phyloP scores from a whole-genome alignment of 2,113 vertebrate species.

The Vulpes vulpes region DNA sequence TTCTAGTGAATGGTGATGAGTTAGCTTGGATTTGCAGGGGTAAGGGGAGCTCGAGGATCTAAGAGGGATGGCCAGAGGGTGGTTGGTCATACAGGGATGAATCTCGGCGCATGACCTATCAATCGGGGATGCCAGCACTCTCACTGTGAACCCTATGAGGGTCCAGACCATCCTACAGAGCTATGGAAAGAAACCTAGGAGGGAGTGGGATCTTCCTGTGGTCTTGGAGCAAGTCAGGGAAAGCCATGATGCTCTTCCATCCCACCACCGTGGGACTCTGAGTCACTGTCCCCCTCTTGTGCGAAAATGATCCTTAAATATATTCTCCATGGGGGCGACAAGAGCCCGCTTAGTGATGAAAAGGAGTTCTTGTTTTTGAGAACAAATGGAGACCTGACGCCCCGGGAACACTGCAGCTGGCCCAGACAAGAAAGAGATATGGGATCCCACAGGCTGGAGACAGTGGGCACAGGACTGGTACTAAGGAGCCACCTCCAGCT shows the following conservation, averaged over 20 bases:
- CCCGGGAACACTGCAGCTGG: background rate
- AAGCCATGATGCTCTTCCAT: background rate
- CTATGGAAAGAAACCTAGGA: fast-evolving
- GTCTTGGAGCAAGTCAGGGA: background rate
- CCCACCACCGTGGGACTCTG: background rate
- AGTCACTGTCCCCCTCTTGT: background rate
- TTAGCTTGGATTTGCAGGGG: background rate
- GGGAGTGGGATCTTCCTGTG: background rate
- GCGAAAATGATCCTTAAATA: background rate
- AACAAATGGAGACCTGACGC: background rate
- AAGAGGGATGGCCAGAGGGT: background rate
- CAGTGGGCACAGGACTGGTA: background rate
- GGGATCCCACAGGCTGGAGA: background rate
- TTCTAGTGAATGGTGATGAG: background rate
- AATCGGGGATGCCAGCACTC: background rate
- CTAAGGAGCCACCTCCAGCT: background rate
- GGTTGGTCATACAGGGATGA: background rate
- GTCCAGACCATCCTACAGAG: background rate
- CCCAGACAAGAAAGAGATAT: background rate
- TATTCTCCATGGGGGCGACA: background rate
- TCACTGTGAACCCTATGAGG: background rate
- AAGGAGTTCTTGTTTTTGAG: background rate
- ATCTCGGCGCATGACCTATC: fast-evolving
- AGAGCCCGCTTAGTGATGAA: background rate
- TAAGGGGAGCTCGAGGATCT: background rate